These are phyloP conservation scores for Hypercompe scribonia DNA, from an alignment of 2,888 invertebrate genomes.

Conservation along the genomic window DNA sequence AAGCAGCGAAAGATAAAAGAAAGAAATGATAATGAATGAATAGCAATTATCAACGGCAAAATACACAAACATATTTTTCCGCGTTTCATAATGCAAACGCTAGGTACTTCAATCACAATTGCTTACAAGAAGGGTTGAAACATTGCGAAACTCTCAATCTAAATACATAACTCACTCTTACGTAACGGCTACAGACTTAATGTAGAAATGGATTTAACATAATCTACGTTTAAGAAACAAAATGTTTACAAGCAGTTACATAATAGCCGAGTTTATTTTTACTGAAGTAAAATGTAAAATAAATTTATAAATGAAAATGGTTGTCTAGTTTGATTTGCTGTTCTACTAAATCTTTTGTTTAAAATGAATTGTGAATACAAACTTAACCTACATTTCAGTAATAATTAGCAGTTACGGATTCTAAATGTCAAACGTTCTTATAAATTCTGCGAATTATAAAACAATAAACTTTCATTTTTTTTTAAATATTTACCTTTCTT, in stretches of 20 bases:
- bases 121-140: background rate
- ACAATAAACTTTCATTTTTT: background rate
- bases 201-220: slow-evolving; percentile 5
- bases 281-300: background rate
- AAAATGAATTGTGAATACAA: background rate
- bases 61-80: background rate
- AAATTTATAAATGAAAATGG: background rate
- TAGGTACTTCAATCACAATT: background rate
- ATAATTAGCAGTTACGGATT: too few relatives aligned
- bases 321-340: background rate
- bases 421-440: background rate
- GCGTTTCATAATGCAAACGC: background rate
- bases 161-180: background rate
- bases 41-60: too few relatives aligned
- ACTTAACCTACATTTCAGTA: background rate
- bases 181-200: background rate
- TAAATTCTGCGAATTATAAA: background rate
- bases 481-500: background rate
- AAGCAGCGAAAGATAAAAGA: too few relatives aligned
- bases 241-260: background rate
- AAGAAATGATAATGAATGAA: too few relatives aligned
- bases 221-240: slow-evolving; percentile 1
- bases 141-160: background rate
- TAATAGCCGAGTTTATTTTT: background rate
- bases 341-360: background rate